Conservation (phyloP, 2,797 vertebrate species). For the Myotis pilosus region DNA sequence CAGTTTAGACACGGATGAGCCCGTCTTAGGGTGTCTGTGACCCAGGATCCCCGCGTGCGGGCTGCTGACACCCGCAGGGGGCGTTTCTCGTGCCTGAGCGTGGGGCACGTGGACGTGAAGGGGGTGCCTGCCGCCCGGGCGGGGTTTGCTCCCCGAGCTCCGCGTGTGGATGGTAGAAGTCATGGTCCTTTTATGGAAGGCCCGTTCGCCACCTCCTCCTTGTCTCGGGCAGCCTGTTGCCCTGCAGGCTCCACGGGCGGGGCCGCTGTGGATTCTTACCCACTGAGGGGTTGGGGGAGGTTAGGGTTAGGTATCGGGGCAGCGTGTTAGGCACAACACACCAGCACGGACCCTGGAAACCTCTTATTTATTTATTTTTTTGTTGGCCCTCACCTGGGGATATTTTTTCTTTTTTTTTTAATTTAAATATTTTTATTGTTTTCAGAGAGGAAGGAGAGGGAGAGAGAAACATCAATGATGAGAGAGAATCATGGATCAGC, state of each 20-base stretch:
- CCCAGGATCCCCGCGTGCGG: background rate
- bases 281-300: background rate
- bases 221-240: background rate
- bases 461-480: no score
- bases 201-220: background rate
- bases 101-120: background rate
- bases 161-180: background rate
- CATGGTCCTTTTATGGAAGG: background rate
- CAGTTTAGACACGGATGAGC: conserved; percentile 33
- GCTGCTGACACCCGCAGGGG: background rate
- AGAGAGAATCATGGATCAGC: no score
- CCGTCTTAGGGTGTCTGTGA: background rate
- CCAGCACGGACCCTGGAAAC: background rate
- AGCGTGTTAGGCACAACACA: rapidly evolving
- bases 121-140: rapidly evolving
- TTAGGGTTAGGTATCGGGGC: background rate
- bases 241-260: rapidly evolving
- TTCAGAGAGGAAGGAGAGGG: no score
- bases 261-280: background rate
- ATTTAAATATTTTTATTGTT: no score
- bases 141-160: background rate
- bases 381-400: no score
- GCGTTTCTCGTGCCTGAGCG: background rate
- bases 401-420: no score
- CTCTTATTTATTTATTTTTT: background rate